Conservation (phyloP, 1,140 invertebrate species). For the Pseudomyrmex cubaensis region DNA sequence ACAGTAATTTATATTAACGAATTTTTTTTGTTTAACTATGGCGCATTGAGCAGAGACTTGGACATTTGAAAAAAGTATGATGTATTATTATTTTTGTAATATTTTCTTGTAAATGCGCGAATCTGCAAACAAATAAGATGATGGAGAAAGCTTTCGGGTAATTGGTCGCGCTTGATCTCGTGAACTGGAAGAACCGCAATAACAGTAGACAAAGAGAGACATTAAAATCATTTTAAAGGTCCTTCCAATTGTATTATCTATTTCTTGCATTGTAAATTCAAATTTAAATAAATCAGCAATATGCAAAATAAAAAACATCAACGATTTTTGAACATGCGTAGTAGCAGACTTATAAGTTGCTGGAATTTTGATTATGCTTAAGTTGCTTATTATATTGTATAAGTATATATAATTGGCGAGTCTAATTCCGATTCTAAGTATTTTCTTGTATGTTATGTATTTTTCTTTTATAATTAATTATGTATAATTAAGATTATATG, state of each 20-base stretch:
- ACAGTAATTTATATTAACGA: not conserved
- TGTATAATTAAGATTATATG: not conserved
- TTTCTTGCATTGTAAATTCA: conserved; percentile 19
- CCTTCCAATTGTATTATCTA: conserved; percentile 16
- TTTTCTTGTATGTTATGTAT: conserved; percentile 30
- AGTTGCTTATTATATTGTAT: not conserved
- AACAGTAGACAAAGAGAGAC: conserved; percentile 24
- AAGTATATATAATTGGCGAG: conserved; percentile 46
- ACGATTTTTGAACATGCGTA: conserved; percentile 1
- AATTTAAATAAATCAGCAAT: conserved; percentile 39
- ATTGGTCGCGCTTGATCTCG: conserved; percentile 70
- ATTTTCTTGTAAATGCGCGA: not conserved
- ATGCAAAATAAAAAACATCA: conserved; percentile 15
- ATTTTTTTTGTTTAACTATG: conserved; percentile 8
- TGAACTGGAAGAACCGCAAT: conserved; percentile 49
- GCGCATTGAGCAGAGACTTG: conserved; percentile 22
- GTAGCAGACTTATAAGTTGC: conserved; percentile 26
- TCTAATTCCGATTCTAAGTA: conserved; percentile 44
- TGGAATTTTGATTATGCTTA: conserved; percentile 32
- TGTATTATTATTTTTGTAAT: conserved; percentile 18
- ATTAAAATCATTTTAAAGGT: conserved; percentile 9
- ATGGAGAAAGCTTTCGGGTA: conserved; percentile 18
- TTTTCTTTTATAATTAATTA: conserved; percentile 40
- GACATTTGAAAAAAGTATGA: not conserved
- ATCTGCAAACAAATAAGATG: conserved; percentile 28